These are phyloP conservation scores for Danaus melanippus DNA, from an alignment of 1,140 invertebrate species.

Conservation along the genomic window DNA sequence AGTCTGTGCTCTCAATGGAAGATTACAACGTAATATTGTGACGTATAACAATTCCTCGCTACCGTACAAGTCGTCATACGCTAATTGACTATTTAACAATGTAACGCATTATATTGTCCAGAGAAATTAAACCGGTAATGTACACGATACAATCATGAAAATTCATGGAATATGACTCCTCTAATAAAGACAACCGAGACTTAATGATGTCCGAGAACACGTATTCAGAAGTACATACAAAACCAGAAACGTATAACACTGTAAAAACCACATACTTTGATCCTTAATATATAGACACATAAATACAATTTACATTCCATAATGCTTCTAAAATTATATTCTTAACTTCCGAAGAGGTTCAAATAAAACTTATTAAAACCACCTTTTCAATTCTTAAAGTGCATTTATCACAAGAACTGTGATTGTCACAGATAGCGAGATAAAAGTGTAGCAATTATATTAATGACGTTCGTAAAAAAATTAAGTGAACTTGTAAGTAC, in stretches of 20 bases:
- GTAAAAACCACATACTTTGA: too few species aligned
- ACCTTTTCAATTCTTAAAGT: too few species aligned
- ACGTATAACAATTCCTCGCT: constrained; percentile 13
- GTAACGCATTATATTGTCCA: constrained; percentile 4
- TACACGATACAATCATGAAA: constrained; percentile 11
- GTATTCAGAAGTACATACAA: not conserved
- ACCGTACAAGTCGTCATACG: constrained; percentile 10
- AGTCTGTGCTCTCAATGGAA: constrained; percentile 17
- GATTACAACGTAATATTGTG: constrained; percentile 24
- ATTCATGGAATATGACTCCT: constrained; percentile 7
- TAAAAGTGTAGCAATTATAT: constrained; percentile 19
- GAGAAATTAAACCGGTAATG: constrained; percentile 7
- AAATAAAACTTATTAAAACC: constrained; percentile 7
- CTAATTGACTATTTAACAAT: constrained; percentile 17
- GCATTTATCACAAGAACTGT: constrained; percentile 9
- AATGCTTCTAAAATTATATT: too few species aligned
- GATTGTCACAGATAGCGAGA: constrained; percentile 22
- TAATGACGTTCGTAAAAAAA: constrained; percentile 20
- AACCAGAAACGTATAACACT: too few species aligned
- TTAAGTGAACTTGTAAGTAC: constrained; percentile 15
- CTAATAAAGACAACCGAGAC: not conserved
- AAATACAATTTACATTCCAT: too few species aligned
- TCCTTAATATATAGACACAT: not conserved
- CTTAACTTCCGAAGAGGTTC: not conserved
- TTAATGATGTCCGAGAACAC: constrained; percentile 1